These are phyloP conservation scores for Periphyllus acericola DNA, from an alignment of 2,888 invertebrate species.

Conservation along the genomic window DNA sequence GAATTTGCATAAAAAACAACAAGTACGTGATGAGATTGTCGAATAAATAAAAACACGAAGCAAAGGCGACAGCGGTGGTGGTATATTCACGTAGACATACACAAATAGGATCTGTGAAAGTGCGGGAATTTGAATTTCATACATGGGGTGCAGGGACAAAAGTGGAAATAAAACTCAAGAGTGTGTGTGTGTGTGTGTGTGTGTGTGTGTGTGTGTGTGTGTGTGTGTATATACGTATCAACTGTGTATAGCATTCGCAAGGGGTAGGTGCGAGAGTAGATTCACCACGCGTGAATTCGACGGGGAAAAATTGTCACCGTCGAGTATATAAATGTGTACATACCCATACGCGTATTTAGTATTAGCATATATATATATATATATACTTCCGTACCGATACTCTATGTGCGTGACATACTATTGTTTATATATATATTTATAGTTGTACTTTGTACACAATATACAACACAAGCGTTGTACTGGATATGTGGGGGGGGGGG, in stretches of 20 bases:
- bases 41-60: conserved; percentile 25
- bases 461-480: not conserved
- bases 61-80: not conserved
- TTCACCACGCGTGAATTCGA: conserved; percentile 35
- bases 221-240: not conserved
- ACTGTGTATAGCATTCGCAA: not conserved
- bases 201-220: not conserved
- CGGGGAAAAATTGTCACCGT: conserved; percentile 42
- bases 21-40: conserved; percentile 49
- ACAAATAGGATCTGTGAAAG: not conserved
- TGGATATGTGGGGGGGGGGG: conserved; percentile 9
- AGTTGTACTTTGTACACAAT: not conserved
- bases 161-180: not conserved
- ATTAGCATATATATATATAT: not conserved
- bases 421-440: not conserved
- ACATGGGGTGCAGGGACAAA: not conserved
- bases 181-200: no score
- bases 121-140: conserved; percentile 28
- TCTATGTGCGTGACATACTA: not conserved
- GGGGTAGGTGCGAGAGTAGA: not conserved
- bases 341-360: not conserved
- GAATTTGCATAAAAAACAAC: not conserved
- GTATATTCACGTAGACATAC: not conserved
- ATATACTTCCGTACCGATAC: not conserved
- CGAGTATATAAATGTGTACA: not conserved